Conservation (phyloP, 2,888 invertebrate species). For the Euspilapteryx auroguttella region DNA sequence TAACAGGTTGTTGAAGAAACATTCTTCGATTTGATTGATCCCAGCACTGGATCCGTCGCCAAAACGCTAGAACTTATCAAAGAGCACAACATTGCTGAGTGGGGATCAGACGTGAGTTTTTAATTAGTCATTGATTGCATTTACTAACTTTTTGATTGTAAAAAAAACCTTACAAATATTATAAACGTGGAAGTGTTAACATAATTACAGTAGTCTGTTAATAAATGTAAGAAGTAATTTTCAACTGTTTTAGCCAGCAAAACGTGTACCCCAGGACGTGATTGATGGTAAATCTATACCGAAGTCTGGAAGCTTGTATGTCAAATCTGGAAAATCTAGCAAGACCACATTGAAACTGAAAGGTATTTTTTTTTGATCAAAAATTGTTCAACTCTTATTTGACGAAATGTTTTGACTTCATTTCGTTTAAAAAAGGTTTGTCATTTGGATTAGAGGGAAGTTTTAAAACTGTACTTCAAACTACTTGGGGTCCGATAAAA, state of each 20-base stretch:
- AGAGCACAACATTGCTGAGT: slow-evolving; percentile 74
- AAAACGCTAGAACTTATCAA: slow-evolving; percentile 67
- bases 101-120: slow-evolving; percentile 79
- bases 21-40: slow-evolving; percentile 70
- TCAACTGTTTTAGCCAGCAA: slow-evolving; percentile 26
- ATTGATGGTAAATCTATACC: slow-evolving; percentile 57
- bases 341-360: slow-evolving; percentile 39
- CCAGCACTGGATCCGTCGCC: slow-evolving; percentile 56
- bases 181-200: no score
- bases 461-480: no score
- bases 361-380: slow-evolving; percentile 19
- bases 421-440: no score
- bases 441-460: no score
- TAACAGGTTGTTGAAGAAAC: slow-evolving; percentile 72
- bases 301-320: slow-evolving; percentile 64
- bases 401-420: no score
- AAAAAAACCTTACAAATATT: no score
- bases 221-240: not conserved
- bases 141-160: no score
- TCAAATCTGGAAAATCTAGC: slow-evolving; percentile 38
- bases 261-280: slow-evolving; percentile 52
- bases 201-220: not conserved
- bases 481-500: no score
- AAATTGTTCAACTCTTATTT: not conserved
- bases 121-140: no score